Conservation (phyloP, 2,113 vertebrate species). For the Suricata suricatta region DNA sequence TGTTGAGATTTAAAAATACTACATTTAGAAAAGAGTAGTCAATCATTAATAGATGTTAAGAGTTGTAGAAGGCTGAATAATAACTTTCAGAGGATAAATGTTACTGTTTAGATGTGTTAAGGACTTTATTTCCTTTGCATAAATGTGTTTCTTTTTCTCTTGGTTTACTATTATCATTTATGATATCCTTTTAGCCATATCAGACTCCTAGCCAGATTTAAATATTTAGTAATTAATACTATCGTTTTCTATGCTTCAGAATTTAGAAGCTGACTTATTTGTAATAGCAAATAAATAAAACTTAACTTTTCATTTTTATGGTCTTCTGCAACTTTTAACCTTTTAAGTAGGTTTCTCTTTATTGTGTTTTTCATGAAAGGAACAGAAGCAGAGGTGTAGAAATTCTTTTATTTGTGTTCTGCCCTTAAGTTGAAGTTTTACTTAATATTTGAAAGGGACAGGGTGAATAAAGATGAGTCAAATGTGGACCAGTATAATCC, state of each 20-base stretch:
- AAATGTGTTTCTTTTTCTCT: not conserved
- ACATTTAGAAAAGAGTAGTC: not conserved
- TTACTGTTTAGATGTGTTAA: not conserved
- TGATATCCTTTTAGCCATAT: not conserved
- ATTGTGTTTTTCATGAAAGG: not conserved
- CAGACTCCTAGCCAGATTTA: conserved; percentile 4
- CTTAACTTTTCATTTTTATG: conserved; percentile 3
- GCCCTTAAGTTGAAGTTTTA: conserved; percentile 8
- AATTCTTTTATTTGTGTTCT: conserved; percentile 31
- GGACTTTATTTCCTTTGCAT: not conserved
- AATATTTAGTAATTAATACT: conserved; percentile 16
- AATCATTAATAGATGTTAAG: conserved; percentile 22
- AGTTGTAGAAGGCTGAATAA: not conserved
- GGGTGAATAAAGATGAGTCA: conserved; percentile 25
- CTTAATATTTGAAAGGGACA: not conserved
- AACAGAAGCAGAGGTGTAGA: not conserved
- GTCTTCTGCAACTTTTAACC: not conserved
- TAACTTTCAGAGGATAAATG: conserved; percentile 1
- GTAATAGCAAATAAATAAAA: not conserved
- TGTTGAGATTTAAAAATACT: conserved; percentile 31
- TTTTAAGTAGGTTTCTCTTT: conserved; percentile 29
- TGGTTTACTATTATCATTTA: not conserved
- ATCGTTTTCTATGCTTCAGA: not conserved
- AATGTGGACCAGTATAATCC: not conserved
- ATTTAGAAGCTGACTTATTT: conserved; percentile 28